Base-by-base conservation (phyloP, 1,140 invertebrate genomes). In the Papilio polytes region DNA sequence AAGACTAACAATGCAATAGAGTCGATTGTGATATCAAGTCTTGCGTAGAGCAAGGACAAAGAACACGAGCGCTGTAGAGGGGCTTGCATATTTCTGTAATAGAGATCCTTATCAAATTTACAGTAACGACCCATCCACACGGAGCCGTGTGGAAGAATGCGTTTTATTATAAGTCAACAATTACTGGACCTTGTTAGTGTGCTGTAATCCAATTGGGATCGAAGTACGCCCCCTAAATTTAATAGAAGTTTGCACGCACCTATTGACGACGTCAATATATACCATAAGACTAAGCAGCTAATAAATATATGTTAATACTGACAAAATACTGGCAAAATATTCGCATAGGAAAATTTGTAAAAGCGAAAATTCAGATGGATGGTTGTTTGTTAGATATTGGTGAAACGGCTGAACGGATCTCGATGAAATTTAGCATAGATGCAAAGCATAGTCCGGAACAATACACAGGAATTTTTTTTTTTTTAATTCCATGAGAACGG, bases 41-140 rank as follows among this genome's bases (percentile, higher is more conserved):
- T 31, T 70, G 26, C 46, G 13, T 31, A 70, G 26, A 20, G 20
- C 9, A 63, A 2, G 13, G 26, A 76, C 78, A 74, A 78, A 79
- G 73, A 56, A 51, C 56, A 83, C 80, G 80, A 76, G 83, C 53
- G 81, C 56, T 44, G 51, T 44, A 79, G 79, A 81, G 72, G 80
- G 70, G 82, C 83, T 80, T 78, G 84, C 84, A 87, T 87, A 87
- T 85, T 84, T 87, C 84, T 81, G 78, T 84, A 82, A 88, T 89
- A 87, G 84, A 82, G 83, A 89, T 89, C 85, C 80, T 79, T 74
- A 53, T 85, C 81, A 81, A 86, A 85, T 86, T 86, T 86, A 89
- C 86, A 81, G 84, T 89, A 88, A 89, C 85, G 86, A 87, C 88
- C 79, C 72, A 74, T 85, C 85, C 84, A 88, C 87, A 86, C 87